phyloP scores from a whole-genome alignment of 2,888 invertebrate genomes.

The Drosophila pegasa region DNA sequence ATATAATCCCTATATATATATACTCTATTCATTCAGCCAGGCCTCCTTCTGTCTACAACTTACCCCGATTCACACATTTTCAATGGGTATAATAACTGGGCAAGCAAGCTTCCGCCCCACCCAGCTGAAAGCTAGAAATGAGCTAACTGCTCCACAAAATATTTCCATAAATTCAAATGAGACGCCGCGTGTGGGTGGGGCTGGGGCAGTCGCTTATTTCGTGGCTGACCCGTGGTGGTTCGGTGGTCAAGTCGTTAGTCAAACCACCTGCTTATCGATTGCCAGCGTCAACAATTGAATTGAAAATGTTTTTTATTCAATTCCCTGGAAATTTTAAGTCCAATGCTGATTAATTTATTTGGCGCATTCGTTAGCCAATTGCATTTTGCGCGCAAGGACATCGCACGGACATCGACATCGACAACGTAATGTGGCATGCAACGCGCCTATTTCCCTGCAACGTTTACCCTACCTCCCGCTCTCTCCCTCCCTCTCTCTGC shows the following conservation, averaged over 20 bases:
- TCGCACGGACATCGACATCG: conserved; percentile 38
- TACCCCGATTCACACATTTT: not conserved
- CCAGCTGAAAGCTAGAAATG: not conserved
- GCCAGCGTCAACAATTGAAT: conserved; percentile 55
- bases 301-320: conserved; percentile 43
- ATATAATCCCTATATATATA: not conserved
- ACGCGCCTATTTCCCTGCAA: conserved; percentile 16
- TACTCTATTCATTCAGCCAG: not conserved
- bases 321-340: conserved; percentile 54
- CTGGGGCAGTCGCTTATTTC: not conserved
- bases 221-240: conserved; percentile 11
- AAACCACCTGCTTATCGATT: conserved; percentile 39
- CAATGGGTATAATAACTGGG: not conserved
- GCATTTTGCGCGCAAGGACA: conserved; percentile 2
- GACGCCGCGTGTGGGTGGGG: not conserved
- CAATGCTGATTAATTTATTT: conserved; percentile 69
- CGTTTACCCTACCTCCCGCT: not conserved
- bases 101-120: not conserved
- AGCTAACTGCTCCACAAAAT: conserved; percentile 22
- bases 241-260: not conserved
- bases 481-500: not conserved
- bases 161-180: conserved; percentile 68
- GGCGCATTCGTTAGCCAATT: conserved; percentile 13
- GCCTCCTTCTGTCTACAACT: not conserved
- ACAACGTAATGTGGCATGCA: conserved; percentile 62